Base-by-base conservation (phyloP, 1,140 invertebrate species). In the Aleiodes sp. region DNA sequence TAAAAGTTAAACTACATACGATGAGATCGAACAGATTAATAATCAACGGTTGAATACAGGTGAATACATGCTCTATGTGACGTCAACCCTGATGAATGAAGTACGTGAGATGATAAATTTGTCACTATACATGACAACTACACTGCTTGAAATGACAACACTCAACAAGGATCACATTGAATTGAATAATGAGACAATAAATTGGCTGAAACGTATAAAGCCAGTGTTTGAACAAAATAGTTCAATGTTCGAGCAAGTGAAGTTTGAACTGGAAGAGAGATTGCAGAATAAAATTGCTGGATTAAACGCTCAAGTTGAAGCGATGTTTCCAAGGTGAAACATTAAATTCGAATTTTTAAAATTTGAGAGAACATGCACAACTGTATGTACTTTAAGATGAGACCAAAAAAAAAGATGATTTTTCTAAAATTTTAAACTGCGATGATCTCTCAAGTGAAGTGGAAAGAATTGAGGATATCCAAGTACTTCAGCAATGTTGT, bases 231-330 rank as follows among this genome's bases (percentile, higher is more conserved):
- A 93, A 19, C 88, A 89, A 77, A 92, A 92, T 80, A 89, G 90
- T 41, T 87, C 88, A 31, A 89, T 92, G 70, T 92, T 92, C 78
- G 94, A 96, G 85, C 89, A 90, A 29, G 91, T 90, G 43, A 96
- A 95, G 86, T 92, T 89, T 61, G 89, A 92, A 63, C 92, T 95
- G 77, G 94, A 97, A 85, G 93, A 95, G 75, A 87, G 88, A 69
- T 77, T 96, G 35, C 87, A 91, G 64, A 86, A 87, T 46, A 90
- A 90, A 74, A 91, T 92, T 10, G 89, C 90, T 41, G 88, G 90
- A 76, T 86, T 96, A 1, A 91, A 91, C 75, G 82, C 87, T 21
- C 89, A 93, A 75, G 87, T 95, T 61, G 84, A 90, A 69, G 91
- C 92, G 71, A 87, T 96, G 76, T 86, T 90, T 67, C 91, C 93